phyloP scores from a whole-genome alignment of 2,888 invertebrate genomes.

The Iselma pallidipennis region DNA sequence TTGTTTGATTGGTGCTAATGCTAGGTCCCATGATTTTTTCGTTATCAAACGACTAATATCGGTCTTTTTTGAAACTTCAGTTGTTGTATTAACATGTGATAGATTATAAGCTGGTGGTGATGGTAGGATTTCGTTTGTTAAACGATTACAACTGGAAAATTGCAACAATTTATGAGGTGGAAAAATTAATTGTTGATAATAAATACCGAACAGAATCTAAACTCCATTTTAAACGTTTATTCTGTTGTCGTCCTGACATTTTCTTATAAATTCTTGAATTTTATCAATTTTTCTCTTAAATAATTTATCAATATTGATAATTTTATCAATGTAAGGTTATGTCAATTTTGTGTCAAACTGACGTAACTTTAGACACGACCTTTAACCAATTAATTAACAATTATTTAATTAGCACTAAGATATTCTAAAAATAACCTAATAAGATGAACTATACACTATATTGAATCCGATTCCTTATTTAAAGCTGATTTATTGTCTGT shows the following conservation, averaged over 20 bases:
- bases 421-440: no score
- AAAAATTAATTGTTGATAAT: background rate
- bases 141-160: slow-evolving; percentile 7
- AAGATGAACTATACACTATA: no score
- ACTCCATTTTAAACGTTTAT: slow-evolving; percentile 50
- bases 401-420: no score
- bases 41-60: slow-evolving; percentile 84
- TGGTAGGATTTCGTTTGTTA: slow-evolving; percentile 57
- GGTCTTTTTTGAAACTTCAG: slow-evolving; percentile 79
- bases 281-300: background rate
- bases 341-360: background rate
- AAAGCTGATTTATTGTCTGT: no score
- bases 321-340: slow-evolving; percentile 6
- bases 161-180: slow-evolving; percentile 1
- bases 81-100: slow-evolving; percentile 70
- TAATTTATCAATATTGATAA: background rate
- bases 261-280: background rate
- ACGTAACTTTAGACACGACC: slow-evolving; percentile 8
- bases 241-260: slow-evolving; percentile 22
- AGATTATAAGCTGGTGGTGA: slow-evolving; percentile 86
- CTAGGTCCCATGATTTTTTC: slow-evolving; percentile 97
- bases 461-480: no score
- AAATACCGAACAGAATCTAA: slow-evolving; percentile 49
- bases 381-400: background rate
- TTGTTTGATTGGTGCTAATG: slow-evolving; percentile 92